A percentile compares a stretch with the other conserved stretches of the same genome.
Conservation (phyloP, 2,888 invertebrate genomes). For the Drosophila demipolita region DNA sequence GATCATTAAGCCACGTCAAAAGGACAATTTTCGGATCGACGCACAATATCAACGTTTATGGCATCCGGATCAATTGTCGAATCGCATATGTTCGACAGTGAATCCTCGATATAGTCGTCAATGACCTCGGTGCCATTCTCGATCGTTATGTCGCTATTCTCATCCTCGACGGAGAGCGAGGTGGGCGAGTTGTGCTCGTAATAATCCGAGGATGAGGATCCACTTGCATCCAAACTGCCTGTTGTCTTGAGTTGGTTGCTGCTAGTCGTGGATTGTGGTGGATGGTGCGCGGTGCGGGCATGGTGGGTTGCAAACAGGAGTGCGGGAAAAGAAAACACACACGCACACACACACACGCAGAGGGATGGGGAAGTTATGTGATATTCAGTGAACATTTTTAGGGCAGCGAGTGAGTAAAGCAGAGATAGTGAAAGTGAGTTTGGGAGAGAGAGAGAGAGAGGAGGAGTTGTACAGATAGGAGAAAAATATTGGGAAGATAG, state of each 20-base stretch:
- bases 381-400: constrained; percentile 17
- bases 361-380: constrained; percentile 16
- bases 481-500: background rate
- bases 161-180: constrained; percentile 84
- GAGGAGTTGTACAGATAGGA: background rate
- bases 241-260: constrained; percentile 73
- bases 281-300: constrained; percentile 9
- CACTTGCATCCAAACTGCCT: constrained; percentile 75
- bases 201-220: constrained; percentile 72
- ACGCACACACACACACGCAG: background rate
- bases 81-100: constrained; percentile 81
- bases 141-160: constrained; percentile 84
- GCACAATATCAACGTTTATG: constrained; percentile 25
- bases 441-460: background rate
- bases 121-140: constrained; percentile 83
- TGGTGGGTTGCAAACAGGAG: constrained; percentile 17
- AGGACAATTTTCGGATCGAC: constrained; percentile 24
- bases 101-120: constrained; percentile 83
- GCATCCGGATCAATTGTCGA: constrained; percentile 73
- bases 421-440: constrained; percentile 29
- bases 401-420: constrained; percentile 11
- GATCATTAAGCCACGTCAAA: background rate
- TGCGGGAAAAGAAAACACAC: constrained; percentile 6
- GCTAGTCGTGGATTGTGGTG: constrained; percentile 2
- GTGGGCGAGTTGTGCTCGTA: constrained; percentile 79